Evolutionary conservation across 2,797 vertebrate species (phyloP).

Genomic region (Gymnoscopelus microlampas): DNA sequence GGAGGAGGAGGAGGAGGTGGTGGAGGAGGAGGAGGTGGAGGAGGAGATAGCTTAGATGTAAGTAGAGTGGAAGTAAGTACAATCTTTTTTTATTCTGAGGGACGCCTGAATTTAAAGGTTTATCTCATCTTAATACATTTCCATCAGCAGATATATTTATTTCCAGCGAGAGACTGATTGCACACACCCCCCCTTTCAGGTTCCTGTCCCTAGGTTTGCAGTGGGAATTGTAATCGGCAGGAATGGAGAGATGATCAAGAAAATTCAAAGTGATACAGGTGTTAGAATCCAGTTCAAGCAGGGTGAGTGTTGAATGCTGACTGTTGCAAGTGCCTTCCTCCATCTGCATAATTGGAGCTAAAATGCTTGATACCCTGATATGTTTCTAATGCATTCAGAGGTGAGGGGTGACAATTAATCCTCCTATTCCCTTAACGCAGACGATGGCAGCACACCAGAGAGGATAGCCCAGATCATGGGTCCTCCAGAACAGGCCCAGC

Average conservation of each 20-base stretch:
- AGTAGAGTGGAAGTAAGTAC: slow-evolving; percentile 41
- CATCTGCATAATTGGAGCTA: neutral
- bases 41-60: slow-evolving; percentile 92
- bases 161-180: no score
- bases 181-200: slow-evolving; percentile 72
- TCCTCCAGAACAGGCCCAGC: slow-evolving; percentile 95
- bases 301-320: slow-evolving; percentile 74
- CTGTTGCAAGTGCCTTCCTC: no score
- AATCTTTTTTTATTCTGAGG: no score
- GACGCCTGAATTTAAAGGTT: no score
- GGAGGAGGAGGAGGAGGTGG: slow-evolving; percentile 50
- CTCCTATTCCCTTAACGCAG: slow-evolving; percentile 70
- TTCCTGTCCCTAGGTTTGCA: slow-evolving; percentile 97
- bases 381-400: no score
- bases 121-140: no score
- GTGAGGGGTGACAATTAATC: no score
- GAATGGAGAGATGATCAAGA: slow-evolving; percentile 99
- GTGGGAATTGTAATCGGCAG: slow-evolving; percentile 98
- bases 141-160: no score
- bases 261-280: slow-evolving; percentile 99
- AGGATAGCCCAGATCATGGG: slow-evolving; percentile 99
- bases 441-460: slow-evolving; percentile 96
- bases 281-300: slow-evolving; percentile 99
- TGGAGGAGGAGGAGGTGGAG: neutral
- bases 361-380: no score